A percentile compares a stretch with the other conserved stretches of the same genome.
Evolutionary conservation across 2,888 invertebrate genomes (phyloP).

Genomic region (Arrhopalites spinosus): DNA sequence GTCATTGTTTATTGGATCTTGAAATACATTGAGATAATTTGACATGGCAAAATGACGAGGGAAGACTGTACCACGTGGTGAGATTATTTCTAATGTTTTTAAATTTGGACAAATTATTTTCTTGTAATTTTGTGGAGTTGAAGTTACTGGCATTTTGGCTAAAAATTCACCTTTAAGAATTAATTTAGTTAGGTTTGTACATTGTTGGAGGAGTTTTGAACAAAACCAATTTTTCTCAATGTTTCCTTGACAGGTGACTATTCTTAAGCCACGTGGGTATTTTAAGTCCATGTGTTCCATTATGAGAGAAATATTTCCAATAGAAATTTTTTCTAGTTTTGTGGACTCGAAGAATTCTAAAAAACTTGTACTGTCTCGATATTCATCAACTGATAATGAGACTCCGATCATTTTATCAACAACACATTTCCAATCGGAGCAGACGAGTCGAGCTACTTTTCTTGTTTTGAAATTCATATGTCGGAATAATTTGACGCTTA

Average conservation of each 20-base stretch:
- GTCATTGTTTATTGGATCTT: background rate
- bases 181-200: slow-evolving; percentile 19
- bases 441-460: slow-evolving; percentile 9
- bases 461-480: background rate
- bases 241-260: slow-evolving; percentile 22
- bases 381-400: background rate
- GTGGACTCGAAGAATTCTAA: background rate
- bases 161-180: slow-evolving; percentile 27
- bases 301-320: slow-evolving; percentile 7
- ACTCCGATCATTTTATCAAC: slow-evolving; percentile 14
- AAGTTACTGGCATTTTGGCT: background rate
- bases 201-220: slow-evolving; percentile 6
- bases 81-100: slow-evolving; percentile 20
- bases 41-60: slow-evolving; percentile 28
- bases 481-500: slow-evolving; percentile 9
- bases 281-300: background rate
- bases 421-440: slow-evolving; percentile 12
- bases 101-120: slow-evolving; percentile 10
- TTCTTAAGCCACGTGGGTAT: slow-evolving; percentile 6
- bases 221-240: slow-evolving; percentile 23
- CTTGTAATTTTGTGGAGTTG: background rate
- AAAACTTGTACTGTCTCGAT: background rate
- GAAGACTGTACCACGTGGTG: slow-evolving; percentile 19
- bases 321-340: slow-evolving; percentile 14
- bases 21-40: slow-evolving; percentile 19